phyloP scores from a whole-genome alignment of 2,888 invertebrate genomes.

The Camptogramma bilineatum region DNA sequence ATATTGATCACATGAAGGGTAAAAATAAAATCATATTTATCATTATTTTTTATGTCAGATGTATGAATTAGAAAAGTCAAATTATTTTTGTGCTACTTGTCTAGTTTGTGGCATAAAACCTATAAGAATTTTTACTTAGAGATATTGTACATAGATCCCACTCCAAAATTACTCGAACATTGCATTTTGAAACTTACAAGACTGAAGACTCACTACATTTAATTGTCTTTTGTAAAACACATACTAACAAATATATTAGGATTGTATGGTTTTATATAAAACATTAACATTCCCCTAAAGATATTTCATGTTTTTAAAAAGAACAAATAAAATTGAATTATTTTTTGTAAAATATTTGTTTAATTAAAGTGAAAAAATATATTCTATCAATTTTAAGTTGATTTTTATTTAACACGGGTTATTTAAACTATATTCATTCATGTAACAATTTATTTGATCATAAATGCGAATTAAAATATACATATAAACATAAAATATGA shows the following conservation, averaged over 20 bases:
- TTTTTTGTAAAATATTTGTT: constrained; percentile 8
- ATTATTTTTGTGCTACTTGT: background rate
- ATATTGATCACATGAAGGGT: no score
- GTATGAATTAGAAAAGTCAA: background rate
- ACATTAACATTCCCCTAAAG: background rate
- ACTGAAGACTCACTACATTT: constrained; percentile 8
- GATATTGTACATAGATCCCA: constrained; percentile 16
- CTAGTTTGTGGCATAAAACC: background rate
- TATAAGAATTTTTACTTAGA: background rate
- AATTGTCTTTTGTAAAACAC: background rate
- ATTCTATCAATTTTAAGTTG: constrained; percentile 32
- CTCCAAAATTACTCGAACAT: constrained; percentile 13
- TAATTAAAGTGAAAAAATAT: constrained; percentile 19
- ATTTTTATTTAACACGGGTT: constrained; percentile 9
- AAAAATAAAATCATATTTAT: no score
- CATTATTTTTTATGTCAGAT: no score
- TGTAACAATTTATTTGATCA: constrained; percentile 75
- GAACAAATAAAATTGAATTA: background rate
- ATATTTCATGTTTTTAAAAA: background rate
- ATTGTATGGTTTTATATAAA: background rate
- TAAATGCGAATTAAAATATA: constrained; percentile 82
- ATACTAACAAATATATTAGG: background rate
- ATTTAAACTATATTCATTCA: constrained; percentile 30
- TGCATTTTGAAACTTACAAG: constrained; percentile 22
- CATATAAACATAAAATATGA: constrained; percentile 59